phyloP scores from a whole-genome alignment of 2,888 invertebrate genomes.

The Agriopis leucophaearia region DNA sequence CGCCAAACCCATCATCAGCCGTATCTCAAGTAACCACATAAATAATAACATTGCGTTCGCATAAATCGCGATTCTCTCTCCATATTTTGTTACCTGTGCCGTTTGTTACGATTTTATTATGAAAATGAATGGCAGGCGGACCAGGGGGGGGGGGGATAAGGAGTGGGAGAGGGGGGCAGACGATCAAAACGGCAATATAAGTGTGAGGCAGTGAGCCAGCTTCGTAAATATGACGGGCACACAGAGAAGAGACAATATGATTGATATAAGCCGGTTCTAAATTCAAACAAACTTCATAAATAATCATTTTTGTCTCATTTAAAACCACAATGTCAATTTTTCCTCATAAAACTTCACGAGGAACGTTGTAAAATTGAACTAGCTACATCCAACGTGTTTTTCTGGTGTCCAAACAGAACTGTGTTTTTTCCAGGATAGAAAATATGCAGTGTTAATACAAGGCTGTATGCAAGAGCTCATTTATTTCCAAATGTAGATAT shows the following conservation, averaged over 20 bases:
- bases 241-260: conserved; percentile 5
- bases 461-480: too few species aligned
- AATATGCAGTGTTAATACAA: too few species aligned
- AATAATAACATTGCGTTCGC: conserved; percentile 78
- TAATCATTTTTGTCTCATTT: conserved; percentile 6
- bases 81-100: conserved; percentile 85
- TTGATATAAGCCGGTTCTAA: conserved; percentile 7
- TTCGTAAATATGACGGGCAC: conserved; percentile 15
- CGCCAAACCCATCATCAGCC: conserved; percentile 57
- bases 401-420: too few species aligned
- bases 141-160: conserved; percentile 53
- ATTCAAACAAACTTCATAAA: conserved; percentile 1
- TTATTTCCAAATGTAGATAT: too few species aligned
- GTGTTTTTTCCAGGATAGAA: too few species aligned
- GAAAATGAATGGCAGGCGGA: conserved; percentile 84
- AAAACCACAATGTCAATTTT: too few species aligned
- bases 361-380: too few species aligned
- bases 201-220: conserved; percentile 34
- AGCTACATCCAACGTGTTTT: too few species aligned
- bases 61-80: conserved; percentile 82
- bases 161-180: conserved; percentile 52
- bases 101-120: conserved; percentile 87
- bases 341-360: too few species aligned
- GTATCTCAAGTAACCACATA: conserved; percentile 75
- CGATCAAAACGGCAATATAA: conserved; percentile 69